phyloP scores from a whole-genome alignment of 2,113 vertebrate species.

The Calyptomena viridis region DNA sequence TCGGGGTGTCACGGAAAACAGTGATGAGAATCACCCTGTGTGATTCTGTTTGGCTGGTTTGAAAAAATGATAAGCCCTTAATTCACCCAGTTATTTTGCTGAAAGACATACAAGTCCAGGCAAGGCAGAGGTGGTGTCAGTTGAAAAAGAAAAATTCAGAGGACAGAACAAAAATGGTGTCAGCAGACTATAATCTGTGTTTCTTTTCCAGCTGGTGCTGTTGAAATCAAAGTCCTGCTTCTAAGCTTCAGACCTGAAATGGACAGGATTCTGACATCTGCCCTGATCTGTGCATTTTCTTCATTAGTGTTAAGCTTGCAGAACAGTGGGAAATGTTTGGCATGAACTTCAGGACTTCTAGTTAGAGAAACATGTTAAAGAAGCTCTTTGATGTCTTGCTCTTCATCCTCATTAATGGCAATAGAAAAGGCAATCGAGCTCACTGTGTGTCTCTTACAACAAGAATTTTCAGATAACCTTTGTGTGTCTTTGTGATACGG shows the following conservation, averaged over 20 bases:
- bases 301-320: neutral
- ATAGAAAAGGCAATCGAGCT: neutral
- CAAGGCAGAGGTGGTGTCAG: neutral
- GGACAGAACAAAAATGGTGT: neutral
- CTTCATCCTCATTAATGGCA: neutral
- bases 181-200: neutral
- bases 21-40: neutral
- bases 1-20: neutral
- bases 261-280: neutral
- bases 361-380: neutral
- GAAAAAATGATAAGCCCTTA: neutral
- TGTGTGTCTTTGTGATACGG: neutral
- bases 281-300: neutral
- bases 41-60: neutral
- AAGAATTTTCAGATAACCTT: neutral
- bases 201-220: neutral
- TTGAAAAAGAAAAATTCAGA: neutral
- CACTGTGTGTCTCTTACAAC: neutral
- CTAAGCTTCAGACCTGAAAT: neutral
- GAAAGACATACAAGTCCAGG: neutral
- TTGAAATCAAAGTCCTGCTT: neutral
- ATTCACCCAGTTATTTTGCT: neutral
- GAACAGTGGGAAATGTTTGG: neutral
- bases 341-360: neutral
- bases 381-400: neutral